Percentiles rank a stretch among this genome's conserved stretches.
Evolutionary conservation across 2,888 invertebrate genomes (phyloP).

Genomic region (Acrocera orbiculus): DNA sequence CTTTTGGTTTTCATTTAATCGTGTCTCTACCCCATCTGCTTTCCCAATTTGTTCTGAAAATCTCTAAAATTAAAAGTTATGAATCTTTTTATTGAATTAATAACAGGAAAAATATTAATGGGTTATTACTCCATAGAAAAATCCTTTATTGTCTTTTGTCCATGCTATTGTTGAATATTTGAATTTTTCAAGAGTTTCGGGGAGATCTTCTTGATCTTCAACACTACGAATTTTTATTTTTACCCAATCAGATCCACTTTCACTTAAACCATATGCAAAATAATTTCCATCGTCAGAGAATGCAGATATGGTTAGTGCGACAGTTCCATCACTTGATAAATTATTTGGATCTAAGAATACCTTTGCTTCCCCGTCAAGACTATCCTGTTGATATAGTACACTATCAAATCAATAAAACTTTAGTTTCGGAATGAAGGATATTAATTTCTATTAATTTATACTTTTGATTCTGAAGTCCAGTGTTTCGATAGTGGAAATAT

Average conservation of each 20-base stretch:
- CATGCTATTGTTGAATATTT: constrained; percentile 85
- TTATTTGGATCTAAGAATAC: constrained; percentile 93
- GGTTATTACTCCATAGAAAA: constrained; percentile 69
- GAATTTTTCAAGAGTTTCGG: constrained; percentile 77
- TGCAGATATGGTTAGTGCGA: constrained; percentile 53
- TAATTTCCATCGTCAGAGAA: constrained; percentile 82
- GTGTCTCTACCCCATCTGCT: constrained; percentile 83
- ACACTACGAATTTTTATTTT: constrained; percentile 71
- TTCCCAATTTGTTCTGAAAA: constrained; percentile 69
- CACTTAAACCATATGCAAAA: constrained; percentile 81
- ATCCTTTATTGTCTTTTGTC: constrained; percentile 87
- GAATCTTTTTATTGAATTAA: constrained; percentile 3
- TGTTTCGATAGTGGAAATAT: constrained; percentile 86
- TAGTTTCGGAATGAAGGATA: not conserved
- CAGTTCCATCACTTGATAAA: constrained; percentile 78
- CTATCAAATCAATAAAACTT: constrained; percentile 32
- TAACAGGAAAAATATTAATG: not conserved
- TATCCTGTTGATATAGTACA: constrained; percentile 77
- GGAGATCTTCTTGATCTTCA: constrained; percentile 57
- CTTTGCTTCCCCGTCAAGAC: constrained; percentile 51
- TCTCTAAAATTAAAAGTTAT: constrained; percentile 33
- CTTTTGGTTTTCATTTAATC: constrained; percentile 76
- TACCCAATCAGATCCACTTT: constrained; percentile 93
- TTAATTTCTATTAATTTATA: constrained; percentile 23
- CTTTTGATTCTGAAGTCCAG: constrained; percentile 94